Evolutionary conservation across 2,113 vertebrate species (phyloP).

Genomic region (Psephotus haematonotus): DNA sequence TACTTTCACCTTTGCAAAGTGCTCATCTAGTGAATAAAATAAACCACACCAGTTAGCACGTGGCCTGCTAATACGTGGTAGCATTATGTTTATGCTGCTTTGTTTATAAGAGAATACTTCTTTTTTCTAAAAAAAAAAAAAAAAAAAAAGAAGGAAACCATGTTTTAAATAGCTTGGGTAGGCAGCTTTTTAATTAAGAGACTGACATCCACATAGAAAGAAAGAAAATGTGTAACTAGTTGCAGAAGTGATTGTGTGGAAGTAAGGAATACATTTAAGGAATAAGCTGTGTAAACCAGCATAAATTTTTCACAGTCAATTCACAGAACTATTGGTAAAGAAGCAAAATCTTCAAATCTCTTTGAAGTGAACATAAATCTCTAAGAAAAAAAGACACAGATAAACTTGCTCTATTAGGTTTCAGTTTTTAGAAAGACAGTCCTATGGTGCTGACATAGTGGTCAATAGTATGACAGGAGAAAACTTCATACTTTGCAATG

Average conservation of each 20-base stretch:
- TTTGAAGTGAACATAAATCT: background rate
- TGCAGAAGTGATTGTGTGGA: background rate
- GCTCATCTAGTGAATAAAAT: constrained; percentile 11
- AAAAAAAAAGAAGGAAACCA: background rate
- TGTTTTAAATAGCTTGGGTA: background rate
- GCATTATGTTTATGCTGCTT: background rate
- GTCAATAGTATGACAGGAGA: background rate
- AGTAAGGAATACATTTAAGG: background rate
- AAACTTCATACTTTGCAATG: background rate
- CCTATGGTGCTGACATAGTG: background rate
- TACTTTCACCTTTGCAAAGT: background rate
- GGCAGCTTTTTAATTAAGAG: background rate
- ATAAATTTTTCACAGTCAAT: constrained; percentile 16
- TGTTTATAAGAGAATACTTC: background rate
- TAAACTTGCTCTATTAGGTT: background rate
- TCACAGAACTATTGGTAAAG: background rate
- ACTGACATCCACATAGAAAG: background rate
- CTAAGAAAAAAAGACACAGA: background rate
- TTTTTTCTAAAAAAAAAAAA: background rate
- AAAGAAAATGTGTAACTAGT: background rate
- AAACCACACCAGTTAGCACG: background rate
- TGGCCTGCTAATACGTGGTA: background rate
- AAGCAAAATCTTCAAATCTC: background rate
- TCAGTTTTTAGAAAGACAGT: background rate
- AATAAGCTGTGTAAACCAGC: constrained; percentile 4